A percentile compares a stretch with the other conserved stretches of the same genome.
These are phyloP conservation scores for Origma solitaria DNA, from an alignment of 2,113 vertebrate species.

Conservation along the genomic window DNA sequence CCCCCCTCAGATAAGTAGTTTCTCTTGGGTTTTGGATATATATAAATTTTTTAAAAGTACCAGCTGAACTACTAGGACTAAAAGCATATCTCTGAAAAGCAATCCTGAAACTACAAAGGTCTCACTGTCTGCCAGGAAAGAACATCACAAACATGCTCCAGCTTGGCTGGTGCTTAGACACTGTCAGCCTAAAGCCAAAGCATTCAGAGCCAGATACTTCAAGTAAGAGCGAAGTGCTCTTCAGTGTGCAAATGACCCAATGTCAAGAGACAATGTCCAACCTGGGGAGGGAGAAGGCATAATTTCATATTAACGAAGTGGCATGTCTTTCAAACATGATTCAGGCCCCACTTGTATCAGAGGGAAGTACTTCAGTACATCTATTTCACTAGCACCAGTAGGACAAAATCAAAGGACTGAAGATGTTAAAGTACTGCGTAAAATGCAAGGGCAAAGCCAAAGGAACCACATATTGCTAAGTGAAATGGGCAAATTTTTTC, in stretches of 20 bases:
- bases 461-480: neutral
- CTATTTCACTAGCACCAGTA: neutral
- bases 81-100: neutral
- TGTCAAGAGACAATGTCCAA: neutral
- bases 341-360: neutral
- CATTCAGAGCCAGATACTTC: neutral
- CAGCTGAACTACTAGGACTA: neutral
- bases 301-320: neutral
- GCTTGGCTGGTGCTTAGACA: neutral
- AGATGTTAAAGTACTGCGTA: neutral
- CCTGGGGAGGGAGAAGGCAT: neutral
- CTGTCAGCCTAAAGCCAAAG: slow-evolving; percentile 1
- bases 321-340: neutral
- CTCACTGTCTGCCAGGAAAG: neutral
- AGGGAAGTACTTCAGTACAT: neutral
- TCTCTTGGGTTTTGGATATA: neutral
- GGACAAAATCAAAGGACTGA: neutral
- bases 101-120: neutral
- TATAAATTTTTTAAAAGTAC: neutral
- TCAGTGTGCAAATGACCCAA: neutral
- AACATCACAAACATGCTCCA: neutral
- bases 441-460: neutral
- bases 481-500: neutral
- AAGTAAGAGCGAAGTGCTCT: neutral
- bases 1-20: neutral